These are phyloP conservation scores for Calidris pugnax DNA, from an alignment of 2,113 vertebrate genomes.

Conservation along the genomic window DNA sequence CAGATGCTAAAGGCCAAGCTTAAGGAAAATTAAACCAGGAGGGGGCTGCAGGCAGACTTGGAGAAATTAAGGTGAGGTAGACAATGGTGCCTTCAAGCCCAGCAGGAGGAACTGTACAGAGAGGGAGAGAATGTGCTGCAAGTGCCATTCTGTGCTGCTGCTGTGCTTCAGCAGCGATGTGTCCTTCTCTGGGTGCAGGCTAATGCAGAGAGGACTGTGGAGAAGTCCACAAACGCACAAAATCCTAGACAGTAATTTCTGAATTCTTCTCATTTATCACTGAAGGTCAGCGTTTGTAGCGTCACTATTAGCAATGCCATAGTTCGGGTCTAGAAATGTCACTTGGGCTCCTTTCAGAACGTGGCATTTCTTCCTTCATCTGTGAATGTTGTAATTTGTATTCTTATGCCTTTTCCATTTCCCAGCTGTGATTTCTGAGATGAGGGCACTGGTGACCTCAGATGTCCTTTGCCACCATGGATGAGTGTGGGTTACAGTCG, in stretches of 20 bases:
- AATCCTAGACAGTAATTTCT: neutral
- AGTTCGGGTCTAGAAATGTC: neutral
- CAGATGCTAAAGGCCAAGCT: neutral
- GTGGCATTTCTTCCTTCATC: neutral
- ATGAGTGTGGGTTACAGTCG: neutral
- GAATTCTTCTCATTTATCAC: neutral
- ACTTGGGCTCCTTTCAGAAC: neutral
- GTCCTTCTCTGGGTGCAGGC: neutral
- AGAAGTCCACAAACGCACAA: neutral
- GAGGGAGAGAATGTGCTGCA: neutral
- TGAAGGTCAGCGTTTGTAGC: neutral
- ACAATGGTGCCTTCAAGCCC: neutral
- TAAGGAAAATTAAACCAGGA: neutral
- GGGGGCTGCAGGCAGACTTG: neutral
- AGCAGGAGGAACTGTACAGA: neutral
- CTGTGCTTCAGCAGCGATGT: neutral
- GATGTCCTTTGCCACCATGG: neutral
- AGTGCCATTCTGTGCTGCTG: neutral
- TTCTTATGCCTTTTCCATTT: neutral
- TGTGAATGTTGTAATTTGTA: neutral
- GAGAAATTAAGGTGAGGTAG: neutral
- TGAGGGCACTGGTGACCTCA: neutral
- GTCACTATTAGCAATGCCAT: neutral
- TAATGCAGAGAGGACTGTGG: neutral
- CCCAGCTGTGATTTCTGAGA: neutral